Percentiles rank a stretch among this genome's conserved stretches.
These are phyloP conservation scores for Lerema accius DNA, from an alignment of 1,140 invertebrate genomes.

Conservation along the genomic window DNA sequence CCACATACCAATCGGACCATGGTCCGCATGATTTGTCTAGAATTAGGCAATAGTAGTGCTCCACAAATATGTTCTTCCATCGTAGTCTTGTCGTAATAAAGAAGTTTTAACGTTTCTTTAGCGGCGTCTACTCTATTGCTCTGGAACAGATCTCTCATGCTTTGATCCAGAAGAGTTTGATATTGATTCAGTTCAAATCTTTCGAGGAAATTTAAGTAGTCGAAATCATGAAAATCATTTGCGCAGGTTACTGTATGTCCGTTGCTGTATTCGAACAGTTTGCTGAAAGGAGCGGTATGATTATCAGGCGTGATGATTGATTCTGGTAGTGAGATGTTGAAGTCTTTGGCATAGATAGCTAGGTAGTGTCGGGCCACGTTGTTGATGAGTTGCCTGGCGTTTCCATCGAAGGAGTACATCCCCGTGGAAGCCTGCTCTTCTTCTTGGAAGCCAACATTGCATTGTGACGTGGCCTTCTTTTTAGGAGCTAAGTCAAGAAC, in stretches of 20 bases:
- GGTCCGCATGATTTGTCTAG: slow-evolving; percentile 69
- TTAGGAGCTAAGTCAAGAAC: slow-evolving; percentile 56
- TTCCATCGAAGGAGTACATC: slow-evolving; percentile 34
- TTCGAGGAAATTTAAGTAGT: slow-evolving; percentile 62
- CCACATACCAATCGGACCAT: slow-evolving; percentile 67
- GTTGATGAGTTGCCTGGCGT: slow-evolving; percentile 43
- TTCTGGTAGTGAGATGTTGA: slow-evolving; percentile 61
- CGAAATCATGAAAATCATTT: slow-evolving; percentile 62
- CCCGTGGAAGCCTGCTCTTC: slow-evolving; percentile 42
- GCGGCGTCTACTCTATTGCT: slow-evolving; percentile 37
- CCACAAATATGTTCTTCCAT: slow-evolving; percentile 70
- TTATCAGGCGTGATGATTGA: slow-evolving; percentile 49
- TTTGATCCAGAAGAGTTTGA: slow-evolving; percentile 57
- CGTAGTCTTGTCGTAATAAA: slow-evolving; percentile 67
- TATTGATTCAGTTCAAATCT: slow-evolving; percentile 73
- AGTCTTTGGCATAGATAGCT: slow-evolving; percentile 57
- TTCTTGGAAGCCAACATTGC: slow-evolving; percentile 59
- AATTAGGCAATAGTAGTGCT: slow-evolving; percentile 58
- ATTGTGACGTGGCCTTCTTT: slow-evolving; percentile 40
- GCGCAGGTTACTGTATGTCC: slow-evolving; percentile 51
- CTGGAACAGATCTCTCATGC: slow-evolving; percentile 63
- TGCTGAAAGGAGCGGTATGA: slow-evolving; percentile 45
- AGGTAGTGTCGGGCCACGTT: slow-evolving; percentile 59
- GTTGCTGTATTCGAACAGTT: slow-evolving; percentile 66
- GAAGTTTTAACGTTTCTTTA: slow-evolving; percentile 47